Evolutionary conservation across 2,797 vertebrate species (phyloP), one percentile per base, ranked within the genome.

Genomic region (Steatocranus sp.): DNA sequence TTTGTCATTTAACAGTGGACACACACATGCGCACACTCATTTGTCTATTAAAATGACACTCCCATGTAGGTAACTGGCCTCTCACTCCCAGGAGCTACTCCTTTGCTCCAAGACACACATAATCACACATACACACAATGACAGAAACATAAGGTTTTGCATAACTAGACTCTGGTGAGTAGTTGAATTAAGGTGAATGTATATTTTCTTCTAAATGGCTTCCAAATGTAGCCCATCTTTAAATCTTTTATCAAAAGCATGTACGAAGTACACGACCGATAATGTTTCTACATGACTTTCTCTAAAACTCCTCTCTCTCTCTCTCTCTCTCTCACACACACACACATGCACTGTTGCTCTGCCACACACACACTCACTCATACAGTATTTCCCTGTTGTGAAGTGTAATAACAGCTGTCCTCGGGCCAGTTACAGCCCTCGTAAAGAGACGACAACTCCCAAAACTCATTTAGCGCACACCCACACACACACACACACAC

Each of bases 371-470:
- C 82, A 61, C 82, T 5, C 77, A 9, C 86, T 32, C 84, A 79
- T 76, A 49, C 76, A 87, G 85, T 89, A 94, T 94, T 92, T 94
- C 92, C 92, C 93, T 88, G 92, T 89, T 94, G 92, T 94, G 90
- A 94, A 93, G 91, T 90, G 89, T 91, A 94, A 95, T 95, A 95
- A 94, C 94, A 93, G 92, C 93, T 92, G 93, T 95, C 93, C 93
- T 93, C 88, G 30, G 94, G 92, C 94, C 90, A 93, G 92, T 94
- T 94, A 94, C 93, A 92, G 93, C 93, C 86, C 89, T 92, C 92
- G 85, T 95, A 95, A 95, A 95, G 94, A 94, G 94, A 89, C 90
- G 85, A 90, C 92, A 92, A 94, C 92, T 95, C 94, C 93, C 94
- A 85, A 92, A 94, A 94, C 93, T 95, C 93, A 95, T 94, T 95